Percentiles rank a stretch among this genome's conserved stretches.
These are phyloP conservation scores for Oceanodroma tethys DNA, from an alignment of 2,113 vertebrate species.

Conservation along the genomic window DNA sequence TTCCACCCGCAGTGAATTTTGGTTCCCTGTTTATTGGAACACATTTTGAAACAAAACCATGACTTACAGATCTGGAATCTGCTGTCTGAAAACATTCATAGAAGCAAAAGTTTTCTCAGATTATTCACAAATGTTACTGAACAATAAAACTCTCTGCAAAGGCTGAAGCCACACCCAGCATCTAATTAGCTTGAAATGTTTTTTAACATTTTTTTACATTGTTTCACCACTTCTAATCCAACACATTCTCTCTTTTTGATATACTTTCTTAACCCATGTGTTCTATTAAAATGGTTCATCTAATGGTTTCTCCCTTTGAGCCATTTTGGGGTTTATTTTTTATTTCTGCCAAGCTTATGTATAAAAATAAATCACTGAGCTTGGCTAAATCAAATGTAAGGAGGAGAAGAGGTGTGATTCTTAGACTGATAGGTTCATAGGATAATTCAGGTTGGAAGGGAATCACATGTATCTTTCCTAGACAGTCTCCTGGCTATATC, in stretches of 20 bases:
- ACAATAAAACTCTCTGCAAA: not conserved
- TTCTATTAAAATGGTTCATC: not conserved
- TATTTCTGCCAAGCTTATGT: not conserved
- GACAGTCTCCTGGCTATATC: not conserved
- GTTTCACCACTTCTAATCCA: not conserved
- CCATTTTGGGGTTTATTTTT: not conserved
- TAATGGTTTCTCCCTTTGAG: not conserved
- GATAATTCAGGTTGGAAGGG: not conserved
- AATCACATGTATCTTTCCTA: not conserved
- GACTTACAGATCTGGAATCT: slow-evolving; percentile 38
- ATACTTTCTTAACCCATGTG: not conserved
- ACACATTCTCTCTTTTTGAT: not conserved
- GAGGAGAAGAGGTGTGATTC: not conserved
- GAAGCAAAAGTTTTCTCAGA: slow-evolving; percentile 13
- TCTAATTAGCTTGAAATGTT: not conserved
- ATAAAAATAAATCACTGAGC: not conserved
- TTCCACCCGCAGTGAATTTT: not conserved
- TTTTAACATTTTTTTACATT: not conserved
- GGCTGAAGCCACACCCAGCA: not conserved
- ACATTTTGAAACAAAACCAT: not conserved
- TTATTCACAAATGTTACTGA: slow-evolving; percentile 45
- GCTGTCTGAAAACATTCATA: not conserved
- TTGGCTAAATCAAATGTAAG: not conserved
- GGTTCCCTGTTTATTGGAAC: not conserved
- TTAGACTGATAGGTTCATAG: not conserved